Conservation (phyloP, 64 coral and sea anemone genomes). For the Cladopsammia gracilis region DNA sequence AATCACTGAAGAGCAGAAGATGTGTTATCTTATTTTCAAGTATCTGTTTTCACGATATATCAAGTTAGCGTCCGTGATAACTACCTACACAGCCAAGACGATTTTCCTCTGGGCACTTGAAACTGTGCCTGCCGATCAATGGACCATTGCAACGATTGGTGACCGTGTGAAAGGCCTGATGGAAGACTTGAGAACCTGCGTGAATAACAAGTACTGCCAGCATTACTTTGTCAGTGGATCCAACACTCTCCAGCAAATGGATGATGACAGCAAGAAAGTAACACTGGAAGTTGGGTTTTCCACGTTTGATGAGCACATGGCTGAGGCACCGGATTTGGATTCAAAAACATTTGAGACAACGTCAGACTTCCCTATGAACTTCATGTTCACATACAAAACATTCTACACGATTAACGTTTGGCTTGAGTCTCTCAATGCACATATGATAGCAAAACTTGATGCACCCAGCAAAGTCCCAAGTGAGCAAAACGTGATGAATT, state of each 20-base stretch:
- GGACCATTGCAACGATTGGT: conserved; percentile 23
- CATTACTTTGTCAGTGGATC: conserved; percentile 49
- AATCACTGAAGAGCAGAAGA: conserved; percentile 66
- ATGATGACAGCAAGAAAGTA: conserved; percentile 36
- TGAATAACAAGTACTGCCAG: conserved; percentile 46
- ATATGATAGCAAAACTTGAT: conserved; percentile 59
- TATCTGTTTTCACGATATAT: conserved; percentile 48
- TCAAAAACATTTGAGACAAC: conserved; percentile 30
- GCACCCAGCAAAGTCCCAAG: conserved; percentile 37
- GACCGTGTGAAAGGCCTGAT: conserved; percentile 61
- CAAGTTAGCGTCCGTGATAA: conserved; percentile 52
- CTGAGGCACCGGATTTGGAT: conserved; percentile 44
- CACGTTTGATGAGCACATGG: conserved; percentile 56
- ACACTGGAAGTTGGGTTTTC: conserved; percentile 52
- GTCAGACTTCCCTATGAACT: conserved; percentile 43
- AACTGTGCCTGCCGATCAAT: conserved; percentile 44
- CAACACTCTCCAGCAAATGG: conserved; percentile 65
- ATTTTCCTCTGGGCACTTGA: conserved; percentile 60
- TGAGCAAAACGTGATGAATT: conserved; percentile 16
- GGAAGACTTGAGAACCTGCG: conserved; percentile 54
- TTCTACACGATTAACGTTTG: conserved; percentile 56
- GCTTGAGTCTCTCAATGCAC: conserved; percentile 65
- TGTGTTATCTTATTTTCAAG: conserved; percentile 71
- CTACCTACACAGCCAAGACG: conserved; percentile 64
- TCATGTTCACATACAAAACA: conserved; percentile 66